Percentiles rank a stretch among this genome's conserved stretches.
These are phyloP conservation scores for Chrysotoxum bicinctum DNA, from an alignment of 2,888 invertebrate species.

Conservation along the genomic window DNA sequence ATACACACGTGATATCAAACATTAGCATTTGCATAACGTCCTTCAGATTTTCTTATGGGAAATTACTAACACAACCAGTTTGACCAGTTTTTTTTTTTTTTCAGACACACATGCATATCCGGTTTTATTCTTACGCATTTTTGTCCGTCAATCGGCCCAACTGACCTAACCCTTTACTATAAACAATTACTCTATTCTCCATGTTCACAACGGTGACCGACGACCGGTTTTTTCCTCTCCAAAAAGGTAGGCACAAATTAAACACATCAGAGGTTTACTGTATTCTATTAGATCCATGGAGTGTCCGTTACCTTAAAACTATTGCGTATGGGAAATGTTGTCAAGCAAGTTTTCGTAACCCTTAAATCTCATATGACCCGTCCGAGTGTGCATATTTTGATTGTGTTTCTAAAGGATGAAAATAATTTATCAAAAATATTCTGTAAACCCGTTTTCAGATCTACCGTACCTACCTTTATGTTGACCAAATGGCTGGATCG, in stretches of 20 bases:
- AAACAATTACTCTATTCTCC: conserved; percentile 48
- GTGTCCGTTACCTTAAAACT: conserved; percentile 55
- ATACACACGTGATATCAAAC: conserved; percentile 21
- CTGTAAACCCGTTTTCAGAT: conserved; percentile 53
- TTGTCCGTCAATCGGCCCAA: conserved; percentile 50
- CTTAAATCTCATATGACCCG: conserved; percentile 49
- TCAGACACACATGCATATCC: conserved; percentile 36
- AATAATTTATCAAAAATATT: conserved; percentile 53
- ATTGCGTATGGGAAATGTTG: conserved; percentile 54
- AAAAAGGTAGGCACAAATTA: conserved; percentile 8
- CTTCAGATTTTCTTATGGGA: neutral
- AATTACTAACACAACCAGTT: conserved; percentile 42
- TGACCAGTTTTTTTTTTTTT: conserved; percentile 64
- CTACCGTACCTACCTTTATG: neutral
- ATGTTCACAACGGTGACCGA: conserved; percentile 36
- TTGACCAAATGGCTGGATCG: conserved; percentile 40
- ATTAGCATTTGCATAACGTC: neutral
- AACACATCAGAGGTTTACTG: conserved; percentile 45
- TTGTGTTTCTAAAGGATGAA: conserved; percentile 29
- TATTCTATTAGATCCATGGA: conserved; percentile 1
- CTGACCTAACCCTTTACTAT: conserved; percentile 65
- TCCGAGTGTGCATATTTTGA: conserved; percentile 39
- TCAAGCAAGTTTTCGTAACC: conserved; percentile 64
- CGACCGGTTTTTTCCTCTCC: conserved; percentile 46
- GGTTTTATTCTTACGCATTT: conserved; percentile 33